Conservation (phyloP, 2,888 invertebrate species). For the Keiferia lycopersicella region DNA sequence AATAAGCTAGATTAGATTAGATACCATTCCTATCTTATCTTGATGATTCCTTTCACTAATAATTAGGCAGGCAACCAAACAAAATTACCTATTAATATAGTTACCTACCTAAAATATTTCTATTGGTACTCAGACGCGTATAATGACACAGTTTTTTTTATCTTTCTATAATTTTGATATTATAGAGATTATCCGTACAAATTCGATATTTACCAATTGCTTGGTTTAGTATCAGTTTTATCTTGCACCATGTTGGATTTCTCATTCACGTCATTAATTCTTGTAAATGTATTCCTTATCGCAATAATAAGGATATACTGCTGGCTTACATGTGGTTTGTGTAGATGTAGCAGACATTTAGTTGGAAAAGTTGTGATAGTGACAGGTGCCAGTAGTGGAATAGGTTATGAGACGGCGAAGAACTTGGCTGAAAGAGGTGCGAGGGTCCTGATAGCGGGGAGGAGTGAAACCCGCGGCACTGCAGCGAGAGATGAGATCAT, state of each 20-base stretch:
- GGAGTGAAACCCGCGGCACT: slow-evolving; percentile 85
- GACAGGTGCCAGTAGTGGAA: slow-evolving; percentile 91
- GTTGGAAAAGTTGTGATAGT: slow-evolving; percentile 91
- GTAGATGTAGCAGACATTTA: slow-evolving; percentile 70
- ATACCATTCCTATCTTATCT: neutral
- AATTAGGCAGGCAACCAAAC: neutral
- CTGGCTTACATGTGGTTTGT: slow-evolving; percentile 52
- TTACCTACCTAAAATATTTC: no score
- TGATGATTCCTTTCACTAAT: neutral
- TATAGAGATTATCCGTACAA: no score
- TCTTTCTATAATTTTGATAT: no score
- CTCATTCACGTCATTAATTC: slow-evolving; percentile 38
- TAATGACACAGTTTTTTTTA: no score
- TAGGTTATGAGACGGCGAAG: slow-evolving; percentile 88
- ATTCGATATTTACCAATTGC: no score
- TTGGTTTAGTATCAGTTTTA: neutral
- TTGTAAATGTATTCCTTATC: slow-evolving; percentile 36
- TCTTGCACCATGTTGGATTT: neutral
- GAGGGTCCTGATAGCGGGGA: slow-evolving; percentile 89
- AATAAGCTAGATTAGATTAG: neutral
- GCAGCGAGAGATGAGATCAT: slow-evolving; percentile 64
- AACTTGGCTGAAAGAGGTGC: slow-evolving; percentile 88
- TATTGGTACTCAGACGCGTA: no score
- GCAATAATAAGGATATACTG: slow-evolving; percentile 37
- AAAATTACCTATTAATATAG: neutral